Conservation (phyloP, 2,888 invertebrate genomes). For the Polydrusus tereticollis region DNA sequence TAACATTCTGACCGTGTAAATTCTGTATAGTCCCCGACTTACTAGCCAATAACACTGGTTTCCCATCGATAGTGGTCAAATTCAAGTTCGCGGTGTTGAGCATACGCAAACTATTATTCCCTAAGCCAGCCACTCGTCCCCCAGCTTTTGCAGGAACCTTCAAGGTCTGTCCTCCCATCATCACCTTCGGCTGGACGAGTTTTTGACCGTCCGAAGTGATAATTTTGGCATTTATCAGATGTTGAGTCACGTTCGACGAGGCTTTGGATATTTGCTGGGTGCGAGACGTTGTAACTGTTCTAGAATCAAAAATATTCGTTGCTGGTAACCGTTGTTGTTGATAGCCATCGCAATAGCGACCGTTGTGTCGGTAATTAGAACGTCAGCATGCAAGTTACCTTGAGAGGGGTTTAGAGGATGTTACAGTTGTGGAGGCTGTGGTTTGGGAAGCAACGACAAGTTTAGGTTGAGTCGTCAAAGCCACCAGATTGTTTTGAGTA, state of each 20-base stretch:
- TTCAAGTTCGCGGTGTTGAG: conserved; percentile 69
- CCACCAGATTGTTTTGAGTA: conserved; percentile 68
- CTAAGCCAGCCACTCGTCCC: conserved; percentile 57
- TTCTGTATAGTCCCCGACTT: conserved; percentile 63
- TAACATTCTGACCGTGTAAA: conserved; percentile 66
- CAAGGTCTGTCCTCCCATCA: conserved; percentile 59
- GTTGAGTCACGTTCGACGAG: conserved; percentile 64
- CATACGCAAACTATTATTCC: conserved; percentile 64
- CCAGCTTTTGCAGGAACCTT: conserved; percentile 57
- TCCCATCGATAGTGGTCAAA: conserved; percentile 71
- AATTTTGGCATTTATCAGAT: conserved; percentile 68
- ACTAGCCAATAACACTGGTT: conserved; percentile 71
- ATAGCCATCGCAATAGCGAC: no score
- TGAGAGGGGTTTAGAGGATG: conserved; percentile 41
- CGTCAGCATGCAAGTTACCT: no score
- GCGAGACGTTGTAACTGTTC: conserved; percentile 52
- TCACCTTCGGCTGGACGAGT: conserved; percentile 54
- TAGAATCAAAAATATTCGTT: conserved; percentile 14
- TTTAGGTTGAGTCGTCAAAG: conserved; percentile 64
- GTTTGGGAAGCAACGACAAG: conserved; percentile 61
- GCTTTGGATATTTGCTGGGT: conserved; percentile 60
- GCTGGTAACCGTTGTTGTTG: no score
- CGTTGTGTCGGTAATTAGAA: no score
- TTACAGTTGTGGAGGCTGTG: conserved; percentile 54
- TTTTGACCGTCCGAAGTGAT: conserved; percentile 61